These are phyloP conservation scores for Pomacea maculata DNA, from an alignment of 1,140 invertebrate genomes.

Conservation along the genomic window DNA sequence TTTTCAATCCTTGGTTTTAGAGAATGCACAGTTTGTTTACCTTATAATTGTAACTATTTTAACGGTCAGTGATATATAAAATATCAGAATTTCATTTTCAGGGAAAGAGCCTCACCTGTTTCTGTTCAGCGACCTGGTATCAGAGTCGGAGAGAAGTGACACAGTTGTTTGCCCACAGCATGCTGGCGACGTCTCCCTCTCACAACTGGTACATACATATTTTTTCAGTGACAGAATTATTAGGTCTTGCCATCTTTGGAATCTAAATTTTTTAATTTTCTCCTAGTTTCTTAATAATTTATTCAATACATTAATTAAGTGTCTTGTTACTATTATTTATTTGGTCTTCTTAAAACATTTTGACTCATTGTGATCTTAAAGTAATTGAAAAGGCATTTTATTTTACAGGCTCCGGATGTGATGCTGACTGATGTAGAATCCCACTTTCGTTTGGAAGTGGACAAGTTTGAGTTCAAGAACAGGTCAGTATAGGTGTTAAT, in stretches of 20 bases:
- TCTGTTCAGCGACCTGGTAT: slow-evolving; percentile 40
- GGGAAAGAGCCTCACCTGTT: slow-evolving; percentile 30
- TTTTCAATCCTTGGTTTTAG: not conserved
- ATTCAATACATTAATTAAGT: too few relatives aligned
- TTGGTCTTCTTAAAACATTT: too few relatives aligned
- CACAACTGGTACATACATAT: slow-evolving; percentile 40
- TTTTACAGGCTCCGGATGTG: slow-evolving; percentile 57
- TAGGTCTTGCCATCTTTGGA: too few relatives aligned
- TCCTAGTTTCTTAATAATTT: too few relatives aligned
- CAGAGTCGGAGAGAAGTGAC: slow-evolving; percentile 31
- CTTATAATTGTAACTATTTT: too few relatives aligned
- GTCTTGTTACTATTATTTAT: too few relatives aligned
- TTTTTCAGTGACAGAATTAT: not conserved
- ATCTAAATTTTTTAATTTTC: too few relatives aligned
- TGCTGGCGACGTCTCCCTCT: slow-evolving; percentile 36
- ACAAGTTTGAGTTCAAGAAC: slow-evolving; percentile 49
- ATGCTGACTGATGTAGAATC: slow-evolving; percentile 53
- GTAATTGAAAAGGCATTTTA: not conserved
- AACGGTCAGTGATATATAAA: too few relatives aligned
- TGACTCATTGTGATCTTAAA: too few relatives aligned
- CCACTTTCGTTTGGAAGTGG: slow-evolving; percentile 43
- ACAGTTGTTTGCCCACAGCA: slow-evolving; percentile 46
- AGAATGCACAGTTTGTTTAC: not conserved
- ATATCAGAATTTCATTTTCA: not conserved
- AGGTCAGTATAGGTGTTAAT: slow-evolving; percentile 33